Percentiles rank a stretch among this genome's conserved stretches.
Conservation (phyloP, 2,113 vertebrate species). For the Sebastes schlegelii region DNA sequence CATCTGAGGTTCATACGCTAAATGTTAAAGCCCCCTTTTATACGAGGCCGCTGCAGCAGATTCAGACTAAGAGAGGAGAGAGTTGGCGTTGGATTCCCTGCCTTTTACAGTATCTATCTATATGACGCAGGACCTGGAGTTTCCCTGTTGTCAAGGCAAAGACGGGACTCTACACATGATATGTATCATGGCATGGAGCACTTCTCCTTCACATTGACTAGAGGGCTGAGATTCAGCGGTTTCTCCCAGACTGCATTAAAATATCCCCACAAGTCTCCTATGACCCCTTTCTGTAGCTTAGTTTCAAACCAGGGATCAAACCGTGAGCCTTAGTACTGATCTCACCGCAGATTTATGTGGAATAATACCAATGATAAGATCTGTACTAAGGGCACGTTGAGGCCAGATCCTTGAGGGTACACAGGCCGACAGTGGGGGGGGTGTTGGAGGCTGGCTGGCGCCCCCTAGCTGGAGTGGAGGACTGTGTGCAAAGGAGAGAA, state of each 20-base stretch:
- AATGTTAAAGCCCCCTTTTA: constrained; percentile 23
- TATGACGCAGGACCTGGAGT: constrained; percentile 27
- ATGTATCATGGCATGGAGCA: constrained; percentile 51
- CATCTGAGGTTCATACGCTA: constrained; percentile 58
- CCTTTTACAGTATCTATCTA: constrained; percentile 35
- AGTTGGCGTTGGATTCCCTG: constrained; percentile 12
- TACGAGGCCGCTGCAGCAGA: constrained; percentile 50
- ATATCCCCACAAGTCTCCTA: constrained; percentile 8
- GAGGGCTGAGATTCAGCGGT: constrained; percentile 27
- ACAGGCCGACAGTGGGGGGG: constrained; percentile 49
- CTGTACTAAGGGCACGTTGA: constrained; percentile 41
- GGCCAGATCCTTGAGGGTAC: constrained; percentile 31
- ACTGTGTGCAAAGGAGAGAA: constrained; percentile 56
- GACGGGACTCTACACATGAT: constrained; percentile 33
- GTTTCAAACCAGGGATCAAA: constrained; percentile 21
- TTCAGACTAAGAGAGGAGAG: constrained; percentile 14
- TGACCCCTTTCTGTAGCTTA: constrained; percentile 9
- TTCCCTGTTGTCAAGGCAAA: constrained; percentile 11
- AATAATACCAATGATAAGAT: constrained; percentile 25
- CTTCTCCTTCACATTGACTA: constrained; percentile 27
- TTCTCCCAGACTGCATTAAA: constrained; percentile 36
- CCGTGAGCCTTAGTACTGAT: constrained; percentile 41
- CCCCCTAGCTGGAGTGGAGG: constrained; percentile 68
- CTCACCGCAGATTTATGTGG: constrained; percentile 33
- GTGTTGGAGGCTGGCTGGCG: constrained; percentile 51